Evolutionary conservation across 1,140 invertebrate genomes (phyloP), one percentile per base, ranked within the genome.

Genomic region (Paracyclopina nana): DNA sequence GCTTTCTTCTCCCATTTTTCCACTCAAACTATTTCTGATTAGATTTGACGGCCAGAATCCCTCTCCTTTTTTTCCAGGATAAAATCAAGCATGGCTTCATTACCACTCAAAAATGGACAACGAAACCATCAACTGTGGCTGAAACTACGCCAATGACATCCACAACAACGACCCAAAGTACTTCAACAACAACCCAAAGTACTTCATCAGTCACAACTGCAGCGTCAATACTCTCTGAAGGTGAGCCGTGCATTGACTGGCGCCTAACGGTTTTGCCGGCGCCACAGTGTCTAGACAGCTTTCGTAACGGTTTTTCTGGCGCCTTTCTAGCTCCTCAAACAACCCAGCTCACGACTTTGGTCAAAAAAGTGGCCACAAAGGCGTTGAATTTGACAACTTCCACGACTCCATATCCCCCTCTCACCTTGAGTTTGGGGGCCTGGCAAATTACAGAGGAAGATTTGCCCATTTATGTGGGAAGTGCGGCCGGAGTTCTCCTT

Each of bases 371-470:
- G 20, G 34, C 14, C 14, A 38, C 9, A 38, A 38, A 16, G 34
- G 20, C 34, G 14, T 20, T 4, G 34, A 16, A n/a, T 38, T 38
- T 38, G n/a, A n/a, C 3, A 38, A 20, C 45, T 27, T 14, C 25
- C 14, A n/a, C 40, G 8, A 25, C 45, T 12, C n/a, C 45, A n/a
- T 16, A 22, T 28, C 22, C 45, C 12, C 45, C 45, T 11, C 45
- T 48, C 4, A 48, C 45, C 11, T 28, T 48, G 16, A 48, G 45
- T 31, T 28, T 48, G 12, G 45, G 45, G n/a, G 20, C 45, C 3
- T 48, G 45, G 45, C 27, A 22, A 22, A 48, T 48, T n/a, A 8
- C 45, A 9, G 45, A 48, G 24, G 45, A 48, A 16, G 45, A 48
- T 12, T 29, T 48, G n/a, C 45, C 45, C 25, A 22, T 48, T 29